Percentiles rank a stretch among this genome's conserved stretches.
These are phyloP conservation scores for Bombus pascuorum DNA, from an alignment of 1,140 invertebrate species.

Conservation along the genomic window DNA sequence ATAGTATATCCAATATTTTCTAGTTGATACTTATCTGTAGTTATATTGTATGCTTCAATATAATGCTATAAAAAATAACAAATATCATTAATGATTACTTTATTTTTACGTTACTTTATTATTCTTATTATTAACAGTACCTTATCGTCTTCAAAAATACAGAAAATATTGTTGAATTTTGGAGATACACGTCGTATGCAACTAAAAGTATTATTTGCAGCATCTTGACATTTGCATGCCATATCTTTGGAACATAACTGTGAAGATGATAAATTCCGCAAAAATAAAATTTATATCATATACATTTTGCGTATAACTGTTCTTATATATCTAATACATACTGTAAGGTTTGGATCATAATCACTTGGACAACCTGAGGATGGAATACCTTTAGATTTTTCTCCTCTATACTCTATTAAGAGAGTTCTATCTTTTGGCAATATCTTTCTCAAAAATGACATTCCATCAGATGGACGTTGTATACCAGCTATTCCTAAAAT, in stretches of 20 bases:
- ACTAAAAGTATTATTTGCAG: slow-evolving; percentile 91
- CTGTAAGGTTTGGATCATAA: slow-evolving; percentile 83
- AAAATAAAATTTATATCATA: not conserved
- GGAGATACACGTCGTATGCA: slow-evolving; percentile 87
- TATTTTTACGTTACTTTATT: too few species aligned
- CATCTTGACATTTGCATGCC: slow-evolving; percentile 92
- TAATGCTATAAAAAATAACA: slow-evolving; percentile 83
- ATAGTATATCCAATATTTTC: slow-evolving; percentile 84
- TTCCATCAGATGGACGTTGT: slow-evolving; percentile 79
- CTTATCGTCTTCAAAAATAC: slow-evolving; percentile 88
- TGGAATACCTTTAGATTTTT: slow-evolving; percentile 83
- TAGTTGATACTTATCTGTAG: slow-evolving; percentile 87
- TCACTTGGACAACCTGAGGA: slow-evolving; percentile 84
- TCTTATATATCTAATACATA: slow-evolving; percentile 73
- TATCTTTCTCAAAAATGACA: slow-evolving; percentile 68
- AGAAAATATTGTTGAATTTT: slow-evolving; percentile 87
- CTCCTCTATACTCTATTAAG: slow-evolving; percentile 91
- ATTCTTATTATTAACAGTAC: slow-evolving; percentile 78
- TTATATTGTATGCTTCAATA: slow-evolving; percentile 88
- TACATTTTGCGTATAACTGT: not conserved
- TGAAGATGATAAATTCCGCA: slow-evolving; percentile 50
- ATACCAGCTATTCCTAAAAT: slow-evolving; percentile 88
- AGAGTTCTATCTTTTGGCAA: slow-evolving; percentile 82
- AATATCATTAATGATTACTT: not conserved
- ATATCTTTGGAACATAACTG: slow-evolving; percentile 86